A percentile compares a stretch with the other conserved stretches of the same genome.
phyloP scores from a whole-genome alignment of 2,797 vertebrate genomes.

The Spinibarbus caldwelli region DNA sequence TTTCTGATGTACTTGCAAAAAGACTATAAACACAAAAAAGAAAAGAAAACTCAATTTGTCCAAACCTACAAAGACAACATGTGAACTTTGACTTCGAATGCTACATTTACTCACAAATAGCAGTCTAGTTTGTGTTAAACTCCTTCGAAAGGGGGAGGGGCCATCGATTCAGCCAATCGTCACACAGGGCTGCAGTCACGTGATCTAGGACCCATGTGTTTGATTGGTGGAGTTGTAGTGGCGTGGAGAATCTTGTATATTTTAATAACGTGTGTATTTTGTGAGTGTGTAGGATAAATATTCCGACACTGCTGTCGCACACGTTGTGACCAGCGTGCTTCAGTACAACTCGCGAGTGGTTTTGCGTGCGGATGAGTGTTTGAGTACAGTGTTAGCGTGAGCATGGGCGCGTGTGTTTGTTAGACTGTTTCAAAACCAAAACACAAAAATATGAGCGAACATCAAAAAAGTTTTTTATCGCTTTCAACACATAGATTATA shows the following conservation, averaged over 20 bases:
- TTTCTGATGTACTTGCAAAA: slow-evolving; percentile 59
- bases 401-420: slow-evolving; percentile 69
- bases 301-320: slow-evolving; percentile 75
- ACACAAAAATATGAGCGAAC: slow-evolving; percentile 82
- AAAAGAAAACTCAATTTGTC: slow-evolving; percentile 57
- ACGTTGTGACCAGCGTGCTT: slow-evolving; percentile 69
- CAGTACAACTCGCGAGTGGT: slow-evolving; percentile 65
- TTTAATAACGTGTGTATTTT: slow-evolving; percentile 77
- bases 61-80: slow-evolving; percentile 33
- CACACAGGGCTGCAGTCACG: slow-evolving; percentile 61
- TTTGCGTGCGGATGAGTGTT: slow-evolving; percentile 55
- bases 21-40: slow-evolving; percentile 29
- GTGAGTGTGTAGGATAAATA: slow-evolving; percentile 74
- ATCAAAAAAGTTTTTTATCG: slow-evolving; percentile 80
- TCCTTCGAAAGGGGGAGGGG: slow-evolving; percentile 64
- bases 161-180: slow-evolving; percentile 71
- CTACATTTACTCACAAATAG: slow-evolving; percentile 74
- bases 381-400: slow-evolving; percentile 49
- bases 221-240: slow-evolving; percentile 69
- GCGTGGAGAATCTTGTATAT: slow-evolving; percentile 83
- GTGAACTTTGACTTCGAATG: slow-evolving; percentile 57
- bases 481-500: slow-evolving; percentile 84
- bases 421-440: slow-evolving; percentile 86
- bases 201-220: slow-evolving; percentile 67
- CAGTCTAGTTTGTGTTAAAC: slow-evolving; percentile 72